A percentile compares a stretch with the other conserved stretches of the same genome.
Conservation (phyloP, 2,113 vertebrate genomes). For the Planiliza haematocheilus region DNA sequence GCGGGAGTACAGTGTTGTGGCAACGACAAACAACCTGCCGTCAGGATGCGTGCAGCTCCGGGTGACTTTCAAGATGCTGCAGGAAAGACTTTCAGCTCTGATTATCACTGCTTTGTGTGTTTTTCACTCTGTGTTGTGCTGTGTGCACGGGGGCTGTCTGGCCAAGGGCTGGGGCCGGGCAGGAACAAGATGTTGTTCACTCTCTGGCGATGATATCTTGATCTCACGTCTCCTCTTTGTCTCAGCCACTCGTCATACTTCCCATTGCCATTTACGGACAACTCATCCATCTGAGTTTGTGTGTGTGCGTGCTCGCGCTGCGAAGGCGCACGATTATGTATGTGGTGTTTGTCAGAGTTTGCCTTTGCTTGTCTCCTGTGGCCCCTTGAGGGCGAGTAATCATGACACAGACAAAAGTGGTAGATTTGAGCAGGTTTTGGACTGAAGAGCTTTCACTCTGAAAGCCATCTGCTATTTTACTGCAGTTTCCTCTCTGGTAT, state of each 20-base stretch:
- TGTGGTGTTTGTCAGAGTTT: constrained; percentile 23
- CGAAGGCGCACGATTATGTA: constrained; percentile 1
- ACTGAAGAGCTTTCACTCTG: too few relatives aligned
- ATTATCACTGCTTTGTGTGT: constrained; percentile 4
- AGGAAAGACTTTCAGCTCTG: background rate
- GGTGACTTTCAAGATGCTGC: background rate
- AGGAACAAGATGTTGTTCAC: constrained; percentile 40
- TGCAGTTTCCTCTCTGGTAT: too few relatives aligned
- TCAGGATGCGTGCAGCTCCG: background rate
- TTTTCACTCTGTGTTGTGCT: background rate
- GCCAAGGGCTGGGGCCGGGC: constrained; percentile 7
- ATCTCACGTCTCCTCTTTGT: constrained; percentile 49
- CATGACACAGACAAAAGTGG: background rate
- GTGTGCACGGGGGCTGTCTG: background rate
- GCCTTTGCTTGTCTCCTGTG: constrained; percentile 25
- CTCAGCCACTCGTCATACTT: constrained; percentile 35
- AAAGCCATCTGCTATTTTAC: too few relatives aligned
- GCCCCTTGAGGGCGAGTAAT: constrained; percentile 1
- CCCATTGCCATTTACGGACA: constrained; percentile 2
- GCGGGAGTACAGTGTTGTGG: background rate
- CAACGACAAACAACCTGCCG: background rate
- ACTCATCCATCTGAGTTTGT: constrained; percentile 25
- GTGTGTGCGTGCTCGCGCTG: too few relatives aligned
- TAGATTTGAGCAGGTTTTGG: background rate
- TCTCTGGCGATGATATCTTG: constrained; percentile 56